Evolutionary conservation across 2,888 invertebrate genomes (phyloP).

Genomic region (Epistrophe grossulariae): DNA sequence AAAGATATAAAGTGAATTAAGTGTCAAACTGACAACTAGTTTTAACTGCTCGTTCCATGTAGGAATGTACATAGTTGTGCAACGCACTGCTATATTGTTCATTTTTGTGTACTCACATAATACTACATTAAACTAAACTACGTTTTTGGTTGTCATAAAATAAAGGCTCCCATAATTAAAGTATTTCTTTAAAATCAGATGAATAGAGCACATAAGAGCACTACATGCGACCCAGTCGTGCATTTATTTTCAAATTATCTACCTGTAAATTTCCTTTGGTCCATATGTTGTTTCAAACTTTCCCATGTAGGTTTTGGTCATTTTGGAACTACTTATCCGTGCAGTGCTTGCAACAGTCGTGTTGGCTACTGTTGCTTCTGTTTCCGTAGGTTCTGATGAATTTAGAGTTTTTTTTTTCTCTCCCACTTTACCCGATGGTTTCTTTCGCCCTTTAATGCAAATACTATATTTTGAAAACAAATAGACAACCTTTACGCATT

Average conservation of each 20-base stretch:
- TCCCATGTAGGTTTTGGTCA: constrained; percentile 68
- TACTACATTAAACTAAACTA: no score
- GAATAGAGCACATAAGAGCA: no score
- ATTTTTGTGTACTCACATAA: no score
- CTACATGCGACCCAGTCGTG: no score
- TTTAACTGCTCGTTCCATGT: no score
- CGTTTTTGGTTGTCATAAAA: no score
- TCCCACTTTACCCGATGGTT: constrained; percentile 32
- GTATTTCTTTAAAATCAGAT: no score
- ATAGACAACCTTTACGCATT: not conserved
- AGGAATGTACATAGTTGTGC: no score
- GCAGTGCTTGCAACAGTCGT: constrained; percentile 77
- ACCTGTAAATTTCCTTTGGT: constrained; percentile 80
- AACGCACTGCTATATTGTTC: no score
- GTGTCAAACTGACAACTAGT: no score
- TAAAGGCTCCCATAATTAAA: no score
- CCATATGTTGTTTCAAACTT: constrained; percentile 81
- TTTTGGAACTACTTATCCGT: constrained; percentile 74
- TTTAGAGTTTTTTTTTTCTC: constrained; percentile 61
- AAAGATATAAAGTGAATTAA: no score
- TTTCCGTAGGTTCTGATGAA: constrained; percentile 71
- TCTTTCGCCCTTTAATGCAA: constrained; percentile 36
- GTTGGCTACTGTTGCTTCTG: constrained; percentile 77
- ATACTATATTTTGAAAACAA: not conserved
- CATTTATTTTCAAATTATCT: not conserved